Percentiles rank a stretch among this genome's conserved stretches.
These are phyloP conservation scores for Tenodera sinensis DNA, from an alignment of 2,888 invertebrate genomes.

Conservation along the genomic window DNA sequence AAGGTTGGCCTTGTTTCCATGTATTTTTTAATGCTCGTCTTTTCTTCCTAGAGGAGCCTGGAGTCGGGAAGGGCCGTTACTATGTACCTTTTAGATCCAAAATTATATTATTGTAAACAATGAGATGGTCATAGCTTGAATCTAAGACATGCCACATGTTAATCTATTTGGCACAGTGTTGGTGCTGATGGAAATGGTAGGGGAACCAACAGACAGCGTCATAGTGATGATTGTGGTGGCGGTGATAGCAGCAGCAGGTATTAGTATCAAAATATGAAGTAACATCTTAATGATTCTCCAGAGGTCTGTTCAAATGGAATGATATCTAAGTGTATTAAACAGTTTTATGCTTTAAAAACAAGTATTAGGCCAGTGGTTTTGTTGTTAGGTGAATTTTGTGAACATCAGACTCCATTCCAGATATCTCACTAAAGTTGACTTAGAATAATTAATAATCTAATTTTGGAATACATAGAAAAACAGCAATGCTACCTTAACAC, in stretches of 20 bases:
- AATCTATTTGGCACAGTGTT: no score
- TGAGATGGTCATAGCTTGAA: no score
- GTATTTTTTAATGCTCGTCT: no score
- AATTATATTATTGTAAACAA: no score
- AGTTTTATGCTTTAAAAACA: neutral
- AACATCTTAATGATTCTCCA: neutral
- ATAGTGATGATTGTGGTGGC: neutral
- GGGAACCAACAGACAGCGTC: neutral
- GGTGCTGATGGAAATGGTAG: neutral
- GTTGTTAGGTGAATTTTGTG: neutral
- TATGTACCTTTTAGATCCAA: no score
- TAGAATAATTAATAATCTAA: neutral
- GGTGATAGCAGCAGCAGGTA: neutral
- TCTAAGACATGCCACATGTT: no score
- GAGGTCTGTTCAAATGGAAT: neutral
- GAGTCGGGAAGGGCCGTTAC: no score
- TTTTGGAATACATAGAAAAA: neutral
- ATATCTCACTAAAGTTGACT: neutral
- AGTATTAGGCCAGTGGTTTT: neutral
- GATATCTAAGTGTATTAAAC: neutral
- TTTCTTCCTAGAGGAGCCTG: no score
- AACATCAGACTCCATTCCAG: neutral
- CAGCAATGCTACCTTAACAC: neutral
- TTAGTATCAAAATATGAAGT: neutral
- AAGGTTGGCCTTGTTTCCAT: no score